These are phyloP conservation scores for Prochilodus magdalenae DNA, from an alignment of 2,113 vertebrate genomes.

Conservation along the genomic window DNA sequence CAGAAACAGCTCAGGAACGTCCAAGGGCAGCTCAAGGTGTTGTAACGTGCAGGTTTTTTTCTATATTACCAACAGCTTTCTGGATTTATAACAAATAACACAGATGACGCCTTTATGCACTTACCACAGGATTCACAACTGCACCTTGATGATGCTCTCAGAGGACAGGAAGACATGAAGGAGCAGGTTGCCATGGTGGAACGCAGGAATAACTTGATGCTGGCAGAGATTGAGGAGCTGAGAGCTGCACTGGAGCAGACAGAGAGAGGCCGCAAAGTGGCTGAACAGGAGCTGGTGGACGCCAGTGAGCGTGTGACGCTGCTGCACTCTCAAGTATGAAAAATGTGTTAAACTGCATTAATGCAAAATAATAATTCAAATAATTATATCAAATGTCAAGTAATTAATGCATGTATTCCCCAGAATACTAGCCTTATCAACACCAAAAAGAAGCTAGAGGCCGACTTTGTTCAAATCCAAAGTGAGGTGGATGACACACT, in stretches of 20 bases:
- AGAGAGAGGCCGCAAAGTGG: constrained; percentile 84
- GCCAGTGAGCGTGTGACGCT: constrained; percentile 80
- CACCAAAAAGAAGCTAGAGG: constrained; percentile 83
- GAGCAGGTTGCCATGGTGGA: constrained; percentile 89
- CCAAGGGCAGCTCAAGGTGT: constrained; percentile 58
- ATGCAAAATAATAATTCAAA: not conserved
- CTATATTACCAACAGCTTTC: not conserved
- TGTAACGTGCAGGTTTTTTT: not conserved
- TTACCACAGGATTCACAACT: constrained; percentile 77
- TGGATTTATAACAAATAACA: not conserved
- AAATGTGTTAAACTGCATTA: constrained; percentile 56
- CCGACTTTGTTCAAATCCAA: constrained; percentile 75
- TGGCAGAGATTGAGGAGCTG: constrained; percentile 88
- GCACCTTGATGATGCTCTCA: constrained; percentile 47
- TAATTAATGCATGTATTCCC: not conserved
- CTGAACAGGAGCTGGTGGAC: constrained; percentile 89
- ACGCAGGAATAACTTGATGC: constrained; percentile 85
- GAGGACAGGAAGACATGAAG: constrained; percentile 83
- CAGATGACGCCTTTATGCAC: constrained; percentile 39
- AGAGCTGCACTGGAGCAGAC: constrained; percentile 86
- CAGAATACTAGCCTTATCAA: constrained; percentile 84
- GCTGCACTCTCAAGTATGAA: constrained; percentile 84
- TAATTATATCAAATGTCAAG: not conserved
- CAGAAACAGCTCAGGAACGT: constrained; percentile 57
- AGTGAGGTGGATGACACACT: constrained; percentile 69